These are phyloP conservation scores for Aphelenchoides avenae DNA, from an alignment of 1,140 invertebrate genomes.

Conservation along the genomic window DNA sequence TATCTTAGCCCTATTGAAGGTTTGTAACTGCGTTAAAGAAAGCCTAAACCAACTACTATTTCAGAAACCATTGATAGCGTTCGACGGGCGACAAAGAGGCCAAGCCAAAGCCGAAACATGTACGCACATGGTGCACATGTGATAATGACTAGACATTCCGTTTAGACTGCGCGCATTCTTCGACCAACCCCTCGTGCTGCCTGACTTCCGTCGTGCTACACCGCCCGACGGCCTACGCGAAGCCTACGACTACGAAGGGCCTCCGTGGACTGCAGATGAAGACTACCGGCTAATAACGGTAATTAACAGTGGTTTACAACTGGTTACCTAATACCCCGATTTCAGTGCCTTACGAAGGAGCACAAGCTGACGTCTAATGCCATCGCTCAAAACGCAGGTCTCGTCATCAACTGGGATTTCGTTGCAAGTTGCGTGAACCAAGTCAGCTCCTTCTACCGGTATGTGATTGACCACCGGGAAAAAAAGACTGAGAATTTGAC, in stretches of 20 bases:
- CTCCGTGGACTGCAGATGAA: conserved; percentile 20
- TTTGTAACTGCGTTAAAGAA: background rate
- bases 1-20: background rate
- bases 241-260: conserved; percentile 20
- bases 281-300: conserved; percentile 23
- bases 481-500: conserved; percentile 15
- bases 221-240: background rate
- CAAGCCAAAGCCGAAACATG: conserved; percentile 1
- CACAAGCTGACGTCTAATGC: background rate
- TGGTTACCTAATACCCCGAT: background rate
- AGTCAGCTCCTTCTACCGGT: conserved; percentile 14
- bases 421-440: conserved; percentile 24
- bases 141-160: background rate
- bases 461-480: background rate
- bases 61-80: conserved; percentile 9
- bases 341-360: background rate
- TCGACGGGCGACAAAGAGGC: background rate
- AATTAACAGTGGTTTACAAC: background rate
- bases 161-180: conserved; percentile 13
- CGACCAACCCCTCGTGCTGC: conserved; percentile 11
- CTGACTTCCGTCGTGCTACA: background rate
- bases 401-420: conserved; percentile 32
- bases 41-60: background rate
- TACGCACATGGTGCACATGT: background rate
- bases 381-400: background rate